These are phyloP conservation scores for Stictonetta naevosa DNA, from an alignment of 2,113 vertebrate species.

Conservation along the genomic window DNA sequence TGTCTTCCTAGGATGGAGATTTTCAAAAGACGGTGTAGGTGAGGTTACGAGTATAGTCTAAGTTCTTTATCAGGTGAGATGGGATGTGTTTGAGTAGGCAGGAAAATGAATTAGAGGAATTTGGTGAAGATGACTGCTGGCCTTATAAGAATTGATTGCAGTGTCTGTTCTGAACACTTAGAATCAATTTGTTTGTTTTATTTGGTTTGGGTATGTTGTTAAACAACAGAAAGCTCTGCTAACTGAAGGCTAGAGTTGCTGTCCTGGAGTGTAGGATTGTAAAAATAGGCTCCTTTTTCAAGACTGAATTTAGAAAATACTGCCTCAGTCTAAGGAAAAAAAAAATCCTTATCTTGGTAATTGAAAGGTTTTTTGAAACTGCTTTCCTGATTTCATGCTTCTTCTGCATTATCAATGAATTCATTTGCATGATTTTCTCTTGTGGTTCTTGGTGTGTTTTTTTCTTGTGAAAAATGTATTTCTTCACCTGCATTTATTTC, in stretches of 20 bases:
- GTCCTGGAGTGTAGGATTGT: neutral
- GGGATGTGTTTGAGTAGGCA: neutral
- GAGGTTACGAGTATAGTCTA: neutral
- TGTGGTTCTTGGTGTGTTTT: neutral
- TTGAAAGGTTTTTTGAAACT: neutral
- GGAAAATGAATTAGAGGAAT: neutral
- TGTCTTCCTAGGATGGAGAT: neutral
- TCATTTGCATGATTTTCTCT: neutral
- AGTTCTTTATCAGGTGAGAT: neutral
- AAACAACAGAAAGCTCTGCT: neutral
- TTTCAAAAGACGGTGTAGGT: rapidly evolving
- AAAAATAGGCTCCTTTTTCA: neutral
- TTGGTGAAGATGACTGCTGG: neutral
- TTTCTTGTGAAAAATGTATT: neutral
- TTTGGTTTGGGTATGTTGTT: neutral
- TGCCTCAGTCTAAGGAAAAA: neutral
- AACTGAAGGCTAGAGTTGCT: neutral
- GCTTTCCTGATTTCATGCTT: neutral
- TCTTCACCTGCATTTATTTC: neutral
- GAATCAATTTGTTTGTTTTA: neutral
- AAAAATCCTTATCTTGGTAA: neutral
- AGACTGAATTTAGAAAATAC: neutral
- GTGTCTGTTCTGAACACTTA: neutral
- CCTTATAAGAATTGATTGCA: neutral
- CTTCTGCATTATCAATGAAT: neutral